Evolutionary conservation across 2,113 vertebrate genomes (phyloP), one percentile per base, ranked within the genome.

Genomic region (Motacilla alba): DNA sequence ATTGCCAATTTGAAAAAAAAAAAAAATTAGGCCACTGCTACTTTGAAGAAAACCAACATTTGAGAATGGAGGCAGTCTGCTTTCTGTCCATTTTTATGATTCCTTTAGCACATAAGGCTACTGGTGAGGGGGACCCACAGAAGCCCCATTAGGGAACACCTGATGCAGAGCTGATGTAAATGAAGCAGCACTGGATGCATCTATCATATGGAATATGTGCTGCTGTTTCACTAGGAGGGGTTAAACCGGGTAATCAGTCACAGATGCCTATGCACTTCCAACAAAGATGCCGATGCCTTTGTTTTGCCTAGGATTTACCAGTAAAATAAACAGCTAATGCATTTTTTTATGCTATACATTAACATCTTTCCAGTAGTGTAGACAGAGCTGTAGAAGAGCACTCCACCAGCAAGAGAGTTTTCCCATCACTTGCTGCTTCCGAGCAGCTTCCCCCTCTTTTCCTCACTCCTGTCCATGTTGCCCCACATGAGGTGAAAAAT

Each of bases 191-290:
- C 26, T 59, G 47, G n/a, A 44, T 11, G 11, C 5, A 74, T 49
- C 41, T 50, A 20, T 80, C 77, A 46, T 13, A 28, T 0, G 30
- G 21, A 62, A 41, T 30, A n/a, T 8, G 22, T 15, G 23, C 50
- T 50, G 46, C 2, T 81, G 33, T 52, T 82, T 64, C 78, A 35
- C 35, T 11, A 81, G 60, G 39, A 83, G n/a, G 24, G 37, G 39
- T 87, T 81, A 94, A 94, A 84, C 55, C 87, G 66, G 50, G 68
- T 49, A 72, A 80, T 90, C 86, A 69, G n/a, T 77, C 89, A 77
- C 37, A 90, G 74, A 44, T 26, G 59, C 60, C 64, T 44, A 3
- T 2, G 5, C 30, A 28, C 50, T 77, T 84, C 58, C 58, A 74
- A 68, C 5, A 33, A 50, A 76, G 35, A 44, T 5, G 19, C 21